Percentiles rank a stretch among this genome's conserved stretches.
Conservation (phyloP, 1,140 invertebrate species). For the Danaus plexippus region DNA sequence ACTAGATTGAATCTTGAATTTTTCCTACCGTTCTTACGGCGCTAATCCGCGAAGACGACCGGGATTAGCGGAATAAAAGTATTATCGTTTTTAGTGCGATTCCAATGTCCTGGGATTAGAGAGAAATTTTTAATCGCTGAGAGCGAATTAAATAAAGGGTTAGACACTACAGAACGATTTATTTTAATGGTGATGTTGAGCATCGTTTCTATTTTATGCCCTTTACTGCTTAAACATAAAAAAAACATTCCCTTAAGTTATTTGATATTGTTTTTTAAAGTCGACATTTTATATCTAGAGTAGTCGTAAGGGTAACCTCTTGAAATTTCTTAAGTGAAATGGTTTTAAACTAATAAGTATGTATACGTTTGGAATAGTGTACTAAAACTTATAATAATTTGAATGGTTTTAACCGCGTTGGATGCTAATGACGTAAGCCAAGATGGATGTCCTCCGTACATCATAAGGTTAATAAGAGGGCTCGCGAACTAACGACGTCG, state of each 20-base stretch:
- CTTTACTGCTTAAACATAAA: too few relatives aligned
- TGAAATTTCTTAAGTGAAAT: too few relatives aligned
- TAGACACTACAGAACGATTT: slow-evolving; percentile 28
- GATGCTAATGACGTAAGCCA: slow-evolving; percentile 24
- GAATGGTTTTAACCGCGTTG: slow-evolving; percentile 11
- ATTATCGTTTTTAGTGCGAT: slow-evolving; percentile 66
- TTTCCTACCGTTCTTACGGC: slow-evolving; percentile 53
- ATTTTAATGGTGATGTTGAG: too few relatives aligned
- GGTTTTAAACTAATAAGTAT: too few relatives aligned
- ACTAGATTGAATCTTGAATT: slow-evolving; percentile 70
- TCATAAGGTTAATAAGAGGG: slow-evolving; percentile 71
- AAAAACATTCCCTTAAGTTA: too few relatives aligned
- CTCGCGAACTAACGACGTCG: slow-evolving; percentile 63
- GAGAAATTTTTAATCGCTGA: slow-evolving; percentile 56
- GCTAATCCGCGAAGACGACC: slow-evolving; percentile 68
- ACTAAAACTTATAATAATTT: neutral
- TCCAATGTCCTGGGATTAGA: slow-evolving; percentile 58
- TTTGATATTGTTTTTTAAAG: too few relatives aligned
- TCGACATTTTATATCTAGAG: too few relatives aligned
- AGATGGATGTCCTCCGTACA: slow-evolving; percentile 64
- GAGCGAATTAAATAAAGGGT: slow-evolving; percentile 57
- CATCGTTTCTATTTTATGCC: too few relatives aligned
- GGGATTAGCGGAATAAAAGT: slow-evolving; percentile 65
- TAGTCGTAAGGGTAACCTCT: too few relatives aligned
- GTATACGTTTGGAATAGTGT: neutral